Evolutionary conservation across 2,888 invertebrate species (phyloP), one percentile per base, ranked within the genome.

Genomic region (Pantelozetes paolii): DNA sequence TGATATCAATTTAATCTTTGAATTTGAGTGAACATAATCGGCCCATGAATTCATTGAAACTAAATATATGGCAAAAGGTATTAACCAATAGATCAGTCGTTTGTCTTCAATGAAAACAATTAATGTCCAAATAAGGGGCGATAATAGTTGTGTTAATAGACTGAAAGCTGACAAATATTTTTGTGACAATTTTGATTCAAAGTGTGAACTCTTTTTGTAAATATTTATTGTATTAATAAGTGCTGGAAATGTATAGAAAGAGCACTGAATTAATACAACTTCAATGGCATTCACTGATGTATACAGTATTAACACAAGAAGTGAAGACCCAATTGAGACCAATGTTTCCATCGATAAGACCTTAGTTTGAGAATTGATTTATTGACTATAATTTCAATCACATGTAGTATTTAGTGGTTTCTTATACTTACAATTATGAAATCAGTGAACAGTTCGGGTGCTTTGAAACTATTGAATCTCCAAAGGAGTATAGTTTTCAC

Each of bases 41-140:
- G 64, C 20, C 64, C 64, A 64, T 64, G 64, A 64, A 64, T 32
- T 64, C 1, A 64, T 20, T 64, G 64, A 64, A 18, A 64, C 20
- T n/a, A 64, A 64, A 36, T 36, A 36, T 18, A 64, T 36, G 11
- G 64, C 15, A 6, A 64, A 5, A 20, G 64, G 64, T 32, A 64
- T 36, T 36, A 64, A 36, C 64, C 64, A 64, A 36, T 28, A 18
- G 30, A 8, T 28, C 18, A 64, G n/a, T 20, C 30, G 18, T 64
- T 64, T 11, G 18, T 64, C 36, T 15, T 64, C 30, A 11, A 64
- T 36, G 36, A 36, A 64, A 36, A 36, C 32, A n/a, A 64, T 36
- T 11, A 11, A 2, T 11, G 64, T 64, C 64, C 64, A 64, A 36
- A 64, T 64, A 20, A 64, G 20, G 30, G 36, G 6, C 6, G 36